These are phyloP conservation scores for Megaceryle maxima DNA, from an alignment of 2,113 vertebrate species.

Conservation along the genomic window DNA sequence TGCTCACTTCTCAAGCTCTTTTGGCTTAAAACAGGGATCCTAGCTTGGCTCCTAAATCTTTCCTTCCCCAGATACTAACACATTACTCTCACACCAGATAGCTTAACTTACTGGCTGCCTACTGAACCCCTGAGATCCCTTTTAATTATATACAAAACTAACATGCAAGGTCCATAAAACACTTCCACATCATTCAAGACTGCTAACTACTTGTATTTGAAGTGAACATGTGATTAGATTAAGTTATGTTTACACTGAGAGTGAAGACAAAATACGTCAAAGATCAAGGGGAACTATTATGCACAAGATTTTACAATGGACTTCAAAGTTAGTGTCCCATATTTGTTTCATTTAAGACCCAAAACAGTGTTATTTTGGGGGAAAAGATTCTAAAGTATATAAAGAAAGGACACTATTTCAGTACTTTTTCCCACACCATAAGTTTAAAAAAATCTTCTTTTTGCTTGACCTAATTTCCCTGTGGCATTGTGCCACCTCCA, in stretches of 20 bases:
- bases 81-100: slow-evolving; percentile 24
- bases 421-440: slow-evolving; percentile 48
- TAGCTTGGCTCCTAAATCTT: slow-evolving; percentile 42
- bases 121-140: slow-evolving; percentile 29
- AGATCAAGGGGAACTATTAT: not conserved
- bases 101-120: slow-evolving; percentile 33
- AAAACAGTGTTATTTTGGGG: not conserved
- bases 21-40: slow-evolving; percentile 19
- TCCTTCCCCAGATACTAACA: slow-evolving; percentile 15
- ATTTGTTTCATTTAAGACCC: not conserved
- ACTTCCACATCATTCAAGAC: slow-evolving; percentile 25
- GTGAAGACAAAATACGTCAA: not conserved
- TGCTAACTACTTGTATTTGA: not conserved
- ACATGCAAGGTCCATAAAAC: slow-evolving; percentile 40
- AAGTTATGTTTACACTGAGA: not conserved
- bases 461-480: slow-evolving; percentile 78
- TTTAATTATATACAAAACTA: slow-evolving; percentile 56
- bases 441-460: slow-evolving; percentile 67
- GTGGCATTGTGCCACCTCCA: slow-evolving; percentile 73
- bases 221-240: not conserved
- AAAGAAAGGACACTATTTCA: slow-evolving; percentile 13
- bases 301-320: not conserved
- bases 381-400: not conserved
- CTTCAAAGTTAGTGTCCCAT: not conserved
- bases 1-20: slow-evolving; percentile 18